These are phyloP conservation scores for Heterochromis multidens DNA, from an alignment of 2,113 vertebrate genomes.

Conservation along the genomic window DNA sequence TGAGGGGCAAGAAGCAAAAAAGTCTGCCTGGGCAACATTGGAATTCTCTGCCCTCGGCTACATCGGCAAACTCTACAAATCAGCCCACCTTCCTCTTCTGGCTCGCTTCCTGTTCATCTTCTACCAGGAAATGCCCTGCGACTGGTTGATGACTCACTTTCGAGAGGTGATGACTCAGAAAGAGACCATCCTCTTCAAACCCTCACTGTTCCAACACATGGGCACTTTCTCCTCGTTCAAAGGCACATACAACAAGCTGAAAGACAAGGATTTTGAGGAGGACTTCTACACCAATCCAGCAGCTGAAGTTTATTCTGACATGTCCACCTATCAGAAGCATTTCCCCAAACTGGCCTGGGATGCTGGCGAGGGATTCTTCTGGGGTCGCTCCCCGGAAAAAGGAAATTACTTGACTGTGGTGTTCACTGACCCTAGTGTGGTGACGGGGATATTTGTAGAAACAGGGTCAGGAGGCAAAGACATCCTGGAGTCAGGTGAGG, in stretches of 20 bases:
- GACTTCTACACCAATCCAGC: conserved; percentile 73
- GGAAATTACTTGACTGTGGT: conserved; percentile 76
- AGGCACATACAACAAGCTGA: conserved; percentile 73
- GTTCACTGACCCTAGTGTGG: conserved; percentile 56
- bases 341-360: conserved; percentile 76
- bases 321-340: conserved; percentile 47
- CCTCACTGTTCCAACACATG: conserved; percentile 84
- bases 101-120: conserved; percentile 84
- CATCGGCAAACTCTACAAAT: conserved; percentile 86
- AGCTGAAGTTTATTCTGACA: conserved; percentile 73
- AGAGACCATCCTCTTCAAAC: conserved; percentile 74
- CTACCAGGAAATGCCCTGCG: conserved; percentile 85
- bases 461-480: conserved; percentile 72
- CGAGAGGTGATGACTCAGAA: conserved; percentile 78
- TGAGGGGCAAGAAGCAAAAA: conserved; percentile 37
- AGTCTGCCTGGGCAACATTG: conserved; percentile 78
- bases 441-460: conserved; percentile 68
- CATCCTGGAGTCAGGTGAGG: conserved; percentile 59
- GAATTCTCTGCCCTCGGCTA: conserved; percentile 87
- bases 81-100: conserved; percentile 76
- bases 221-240: conserved; percentile 77
- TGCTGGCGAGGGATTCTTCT: conserved; percentile 66
- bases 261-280: conserved; percentile 74
- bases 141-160: conserved; percentile 83
- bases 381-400: conserved; percentile 66